Conservation (phyloP, 92 coral and sea anemone species). For the Scolanthus callimorphus region DNA sequence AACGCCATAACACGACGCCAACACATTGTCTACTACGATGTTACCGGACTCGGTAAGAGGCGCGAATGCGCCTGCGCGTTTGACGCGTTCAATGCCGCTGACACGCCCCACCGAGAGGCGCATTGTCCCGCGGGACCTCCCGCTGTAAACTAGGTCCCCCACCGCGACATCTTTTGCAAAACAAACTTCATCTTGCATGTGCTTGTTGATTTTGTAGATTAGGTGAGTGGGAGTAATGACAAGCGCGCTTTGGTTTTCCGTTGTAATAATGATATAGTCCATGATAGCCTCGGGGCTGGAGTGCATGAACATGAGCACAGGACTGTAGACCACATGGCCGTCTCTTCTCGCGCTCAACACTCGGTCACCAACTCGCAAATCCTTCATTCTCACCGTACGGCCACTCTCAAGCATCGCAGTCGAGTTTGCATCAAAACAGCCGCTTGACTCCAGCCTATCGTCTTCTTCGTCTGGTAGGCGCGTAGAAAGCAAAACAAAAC, state of each 20-base stretch:
- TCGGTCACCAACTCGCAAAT: conserved; percentile 57
- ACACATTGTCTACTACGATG: conserved; percentile 68
- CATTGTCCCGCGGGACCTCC: conserved; percentile 21
- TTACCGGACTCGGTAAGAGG: conserved; percentile 96
- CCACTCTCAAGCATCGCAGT: conserved; percentile 56
- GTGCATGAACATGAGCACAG: conserved; percentile 81
- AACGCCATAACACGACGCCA: conserved; percentile 88
- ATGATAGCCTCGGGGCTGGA: conserved; percentile 46
- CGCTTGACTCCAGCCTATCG: conserved; percentile 2
- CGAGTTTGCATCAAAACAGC: conserved; percentile 65
- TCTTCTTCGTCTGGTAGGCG: conserved; percentile 24
- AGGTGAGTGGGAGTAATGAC: conserved; percentile 83
- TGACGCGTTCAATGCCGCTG: conserved; percentile 17
- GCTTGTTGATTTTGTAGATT: conserved; percentile 84
- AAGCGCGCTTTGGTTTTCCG: conserved; percentile 52
- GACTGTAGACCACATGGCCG: conserved; percentile 70
- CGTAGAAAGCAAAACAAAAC: conserved; percentile 1
- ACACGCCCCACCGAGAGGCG: conserved; percentile 67
- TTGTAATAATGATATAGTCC: conserved; percentile 48
- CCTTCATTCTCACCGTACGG: conserved; percentile 38
- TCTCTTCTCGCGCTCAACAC: conserved; percentile 51
- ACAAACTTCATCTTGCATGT: conserved; percentile 45
- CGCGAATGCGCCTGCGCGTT: conserved; percentile 67
- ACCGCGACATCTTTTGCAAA: conserved; percentile 61
- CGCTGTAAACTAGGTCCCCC: conserved; percentile 73